Evolutionary conservation across 2,888 invertebrate species (phyloP).

Genomic region (Rapana venosa): DNA sequence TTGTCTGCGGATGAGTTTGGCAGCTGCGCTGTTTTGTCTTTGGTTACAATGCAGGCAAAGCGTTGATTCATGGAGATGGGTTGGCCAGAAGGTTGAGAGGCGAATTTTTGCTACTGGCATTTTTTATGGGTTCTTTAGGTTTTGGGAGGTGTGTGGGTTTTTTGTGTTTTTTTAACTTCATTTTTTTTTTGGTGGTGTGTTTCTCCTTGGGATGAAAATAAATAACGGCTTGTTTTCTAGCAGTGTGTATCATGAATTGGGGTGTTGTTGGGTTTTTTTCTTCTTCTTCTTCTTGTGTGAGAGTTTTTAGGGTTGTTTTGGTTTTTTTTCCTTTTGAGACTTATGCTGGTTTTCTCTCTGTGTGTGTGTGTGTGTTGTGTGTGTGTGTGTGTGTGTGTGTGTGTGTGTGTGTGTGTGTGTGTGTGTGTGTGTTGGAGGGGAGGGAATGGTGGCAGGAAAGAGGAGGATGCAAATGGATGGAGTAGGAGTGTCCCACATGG

Average conservation of each 20-base stretch:
- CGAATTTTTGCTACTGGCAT: neutral
- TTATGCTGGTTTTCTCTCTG: too few relatives aligned
- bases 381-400: too few relatives aligned
- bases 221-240: neutral
- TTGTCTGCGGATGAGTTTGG: neutral
- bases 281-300: neutral
- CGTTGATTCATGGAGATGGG: neutral
- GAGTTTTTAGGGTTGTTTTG: neutral
- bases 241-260: neutral
- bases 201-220: neutral
- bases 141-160: neutral
- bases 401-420: too few relatives aligned
- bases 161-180: neutral
- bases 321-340: too few relatives aligned
- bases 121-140: neutral
- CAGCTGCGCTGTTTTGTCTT: neutral
- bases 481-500: too few relatives aligned
- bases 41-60: neutral
- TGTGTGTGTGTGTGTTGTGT: too few relatives aligned
- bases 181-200: too few relatives aligned
- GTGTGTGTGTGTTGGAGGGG: too few relatives aligned
- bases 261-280: neutral
- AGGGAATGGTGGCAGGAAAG: too few relatives aligned
- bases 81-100: neutral
- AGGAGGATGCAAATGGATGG: too few relatives aligned